Base-by-base conservation (phyloP, 2,797 vertebrate species). In the Natrix natrix region DNA sequence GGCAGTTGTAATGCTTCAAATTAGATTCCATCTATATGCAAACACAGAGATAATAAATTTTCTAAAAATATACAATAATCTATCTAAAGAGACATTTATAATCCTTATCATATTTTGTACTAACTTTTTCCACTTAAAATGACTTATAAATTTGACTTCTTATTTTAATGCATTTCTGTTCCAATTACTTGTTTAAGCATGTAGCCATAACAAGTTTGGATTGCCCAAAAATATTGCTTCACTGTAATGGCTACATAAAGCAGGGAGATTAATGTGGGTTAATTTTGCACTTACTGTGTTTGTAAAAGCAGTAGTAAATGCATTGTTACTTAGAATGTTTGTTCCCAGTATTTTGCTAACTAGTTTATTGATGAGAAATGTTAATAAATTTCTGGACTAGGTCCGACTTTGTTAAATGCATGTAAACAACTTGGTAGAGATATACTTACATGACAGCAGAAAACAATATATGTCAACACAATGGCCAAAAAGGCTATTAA, bases 251-350 rank as follows among this genome's bases (percentile, higher is more conserved):
- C 37, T 94, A 55, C 92, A 94, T 90, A 92, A 92, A 16, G 74
- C 90, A n/a, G 13, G 92, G 92, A 92, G 54, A 17, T 93, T 94
- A 88, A 93, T 94, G 61, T 89, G 92, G 88, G 37, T 2, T 92
- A 92, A 93, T 91, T 93, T 90, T 90, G 37, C 12, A 28, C 78
- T 26, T 83, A 61, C 89, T 74, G 91, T 10, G 26, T 59, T 48
- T 94, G 16, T 91, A 90, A 86, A 63, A 32, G 93, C 8, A 94
- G 7, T 83, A n/a, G 28, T 89, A 92, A 91, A 93, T 91, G 55
- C n/a, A 59, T 54, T 83, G 24, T 43, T 89, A 91, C 32, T 22
- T 8, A 89, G 32, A 16, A 59, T n/a, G 37, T 93, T 93, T 91
- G 54, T 87, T 83, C 52, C 87, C 24, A 63, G 28, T 88, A 78